A percentile compares a stretch with the other conserved stretches of the same genome.
These are phyloP conservation scores for Lithobius niger DNA, from an alignment of 1,140 invertebrate species.

Conservation along the genomic window DNA sequence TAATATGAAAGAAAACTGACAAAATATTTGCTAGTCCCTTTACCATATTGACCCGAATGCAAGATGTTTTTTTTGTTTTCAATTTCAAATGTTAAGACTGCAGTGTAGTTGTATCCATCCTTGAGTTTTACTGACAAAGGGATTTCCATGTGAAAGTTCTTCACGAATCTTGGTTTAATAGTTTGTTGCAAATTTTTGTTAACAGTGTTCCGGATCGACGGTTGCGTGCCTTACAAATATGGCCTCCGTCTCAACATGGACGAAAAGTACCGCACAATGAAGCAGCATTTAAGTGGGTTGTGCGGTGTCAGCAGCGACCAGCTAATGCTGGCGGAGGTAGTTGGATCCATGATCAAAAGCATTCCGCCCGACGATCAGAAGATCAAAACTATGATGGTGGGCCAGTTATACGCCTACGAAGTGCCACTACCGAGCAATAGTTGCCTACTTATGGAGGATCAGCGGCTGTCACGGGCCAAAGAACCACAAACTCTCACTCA, in stretches of 20 bases:
- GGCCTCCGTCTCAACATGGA: constrained; percentile 64
- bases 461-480: background rate
- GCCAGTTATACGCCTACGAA: constrained; percentile 40
- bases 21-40: background rate
- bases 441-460: background rate
- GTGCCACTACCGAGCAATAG: constrained; percentile 25
- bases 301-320: constrained; percentile 45
- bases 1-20: background rate
- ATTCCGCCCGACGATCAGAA: constrained; percentile 37
- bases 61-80: too few species aligned
- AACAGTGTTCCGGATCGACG: constrained; percentile 58
- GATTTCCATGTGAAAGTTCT: too few species aligned
- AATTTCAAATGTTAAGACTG: too few species aligned
- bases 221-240: constrained; percentile 63
- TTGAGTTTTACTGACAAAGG: too few species aligned
- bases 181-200: too few species aligned
- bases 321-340: constrained; percentile 53
- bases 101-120: too few species aligned
- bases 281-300: constrained; percentile 49
- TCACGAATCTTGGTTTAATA: too few species aligned
- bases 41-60: too few species aligned
- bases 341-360: constrained; percentile 47
- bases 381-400: constrained; percentile 33
- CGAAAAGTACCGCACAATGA: constrained; percentile 55
- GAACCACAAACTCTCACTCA: constrained; percentile 31